Evolutionary conservation across 2,888 invertebrate genomes (phyloP).

Genomic region (Drosophila borealis): DNA sequence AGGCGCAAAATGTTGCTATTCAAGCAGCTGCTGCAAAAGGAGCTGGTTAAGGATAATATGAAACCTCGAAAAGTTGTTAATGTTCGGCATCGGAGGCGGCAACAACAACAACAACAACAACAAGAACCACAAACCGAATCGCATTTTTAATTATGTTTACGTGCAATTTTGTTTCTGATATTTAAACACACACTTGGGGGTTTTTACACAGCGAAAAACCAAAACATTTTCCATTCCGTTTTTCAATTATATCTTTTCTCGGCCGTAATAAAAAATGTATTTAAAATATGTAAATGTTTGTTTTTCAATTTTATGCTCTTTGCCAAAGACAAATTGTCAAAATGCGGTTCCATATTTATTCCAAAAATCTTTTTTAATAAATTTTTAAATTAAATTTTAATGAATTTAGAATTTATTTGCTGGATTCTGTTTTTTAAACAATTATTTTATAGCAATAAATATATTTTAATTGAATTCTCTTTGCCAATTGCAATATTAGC

Average conservation of each 20-base stretch:
- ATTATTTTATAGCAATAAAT: slow-evolving; percentile 10
- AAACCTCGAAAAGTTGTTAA: slow-evolving; percentile 14
- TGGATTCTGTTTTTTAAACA: not conserved
- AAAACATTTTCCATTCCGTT: not conserved
- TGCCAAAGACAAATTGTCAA: no score
- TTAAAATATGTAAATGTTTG: no score
- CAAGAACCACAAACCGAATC: not conserved
- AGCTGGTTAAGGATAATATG: slow-evolving; percentile 32
- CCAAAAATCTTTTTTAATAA: no score
- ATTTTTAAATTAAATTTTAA: no score
- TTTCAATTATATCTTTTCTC: not conserved
- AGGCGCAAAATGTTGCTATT: slow-evolving; percentile 62
- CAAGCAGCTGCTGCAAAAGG: slow-evolving; percentile 39
- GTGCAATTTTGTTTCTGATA: not conserved
- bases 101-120: slow-evolving; percentile 1
- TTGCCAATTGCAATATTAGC: no score
- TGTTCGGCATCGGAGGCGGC: not conserved
- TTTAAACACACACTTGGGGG: slow-evolving; percentile 6
- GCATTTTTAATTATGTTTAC: not conserved
- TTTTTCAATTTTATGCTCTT: no score
- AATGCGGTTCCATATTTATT: no score
- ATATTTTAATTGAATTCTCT: not conserved
- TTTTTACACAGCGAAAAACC: slow-evolving; percentile 3
- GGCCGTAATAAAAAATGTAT: not conserved
- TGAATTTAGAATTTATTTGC: no score